Base-by-base conservation (phyloP, 1,140 invertebrate genomes). In the Dendroctonus ponderosae region DNA sequence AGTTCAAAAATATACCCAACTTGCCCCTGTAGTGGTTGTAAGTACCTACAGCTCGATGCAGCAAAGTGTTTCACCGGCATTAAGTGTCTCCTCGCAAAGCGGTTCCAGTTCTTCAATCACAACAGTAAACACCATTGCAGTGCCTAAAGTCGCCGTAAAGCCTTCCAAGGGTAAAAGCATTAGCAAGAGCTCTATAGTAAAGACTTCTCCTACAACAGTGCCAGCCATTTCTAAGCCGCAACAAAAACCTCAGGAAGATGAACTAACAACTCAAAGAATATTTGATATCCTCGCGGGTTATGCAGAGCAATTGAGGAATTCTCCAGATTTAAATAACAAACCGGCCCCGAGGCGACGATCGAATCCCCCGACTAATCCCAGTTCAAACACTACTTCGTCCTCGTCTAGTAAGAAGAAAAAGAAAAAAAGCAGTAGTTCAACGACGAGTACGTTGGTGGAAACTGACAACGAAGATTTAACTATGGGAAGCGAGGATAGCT, bases 271-370 rank as follows among this genome's bases (percentile, higher is more conserved):
- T 0, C 89, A 91, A 74, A 82, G 90, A 58, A 91, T 92, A 63
- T 86, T 91, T 63, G 89, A 89, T 58, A 92, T 92, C 72, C 76
- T 92, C 14, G 89, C 90, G 3, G 87, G 91, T 73, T 92, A 92
- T 77, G 89, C 89, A 46, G 90, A 91, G 71, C 89, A 91, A 72
- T 78, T 91, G 42, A 80, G 89, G 61, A 91, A 91, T 75, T 91
- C 89, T 5, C 90, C 89, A 0, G 89, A 91, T 76, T 72, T 88
- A 12, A 91, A 91, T 74, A 90, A 91, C 76, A 92, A 91, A 76
- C 90, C 90, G 0, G 90, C 90, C 2, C 90, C 89, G 0, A 80
- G 89, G 65, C 81, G 89, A 73, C 82, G 88, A 59, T 87, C 88
- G 0, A 90, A 91, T 77, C 88, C 87, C 5, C 88, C 89, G 0